Conservation (phyloP, 2,113 vertebrate species). For the Varanus salvator region DNA sequence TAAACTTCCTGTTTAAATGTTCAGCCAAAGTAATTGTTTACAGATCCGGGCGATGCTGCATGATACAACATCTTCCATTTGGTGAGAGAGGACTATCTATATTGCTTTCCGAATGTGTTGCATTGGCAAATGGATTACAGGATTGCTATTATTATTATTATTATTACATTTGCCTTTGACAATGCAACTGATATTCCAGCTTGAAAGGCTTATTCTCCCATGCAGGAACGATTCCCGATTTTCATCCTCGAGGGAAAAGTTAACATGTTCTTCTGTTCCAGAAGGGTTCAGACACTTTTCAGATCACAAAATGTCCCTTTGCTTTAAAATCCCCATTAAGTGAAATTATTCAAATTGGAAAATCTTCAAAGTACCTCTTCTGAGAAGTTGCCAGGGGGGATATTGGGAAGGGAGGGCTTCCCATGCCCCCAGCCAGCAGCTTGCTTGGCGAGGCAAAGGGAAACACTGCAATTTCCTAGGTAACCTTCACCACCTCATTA, state of each 20-base stretch:
- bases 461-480: constrained; percentile 10
- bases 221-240: constrained; percentile 15
- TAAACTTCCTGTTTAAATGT: neutral
- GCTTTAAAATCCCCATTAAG: constrained; percentile 40
- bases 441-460: neutral
- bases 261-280: neutral
- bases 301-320: constrained; percentile 20
- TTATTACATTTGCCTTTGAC: constrained; percentile 16
- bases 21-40: neutral
- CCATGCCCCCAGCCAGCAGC: neutral
- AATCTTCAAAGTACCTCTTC: constrained; percentile 30
- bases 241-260: neutral
- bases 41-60: neutral
- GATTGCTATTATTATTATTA: neutral
- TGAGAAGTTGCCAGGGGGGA: constrained; percentile 16
- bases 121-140: constrained; percentile 7
- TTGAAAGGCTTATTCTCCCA: constrained; percentile 4
- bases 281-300: constrained; percentile 26
- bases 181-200: neutral
- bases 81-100: neutral
- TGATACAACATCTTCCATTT: neutral
- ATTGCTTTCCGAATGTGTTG: constrained; percentile 10
- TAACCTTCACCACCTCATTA: constrained; percentile 7
- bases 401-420: neutral
- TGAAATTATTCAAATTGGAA: constrained; percentile 37